Base-by-base conservation (phyloP, 2,113 vertebrate genomes). In the Mustelus asterias region DNA sequence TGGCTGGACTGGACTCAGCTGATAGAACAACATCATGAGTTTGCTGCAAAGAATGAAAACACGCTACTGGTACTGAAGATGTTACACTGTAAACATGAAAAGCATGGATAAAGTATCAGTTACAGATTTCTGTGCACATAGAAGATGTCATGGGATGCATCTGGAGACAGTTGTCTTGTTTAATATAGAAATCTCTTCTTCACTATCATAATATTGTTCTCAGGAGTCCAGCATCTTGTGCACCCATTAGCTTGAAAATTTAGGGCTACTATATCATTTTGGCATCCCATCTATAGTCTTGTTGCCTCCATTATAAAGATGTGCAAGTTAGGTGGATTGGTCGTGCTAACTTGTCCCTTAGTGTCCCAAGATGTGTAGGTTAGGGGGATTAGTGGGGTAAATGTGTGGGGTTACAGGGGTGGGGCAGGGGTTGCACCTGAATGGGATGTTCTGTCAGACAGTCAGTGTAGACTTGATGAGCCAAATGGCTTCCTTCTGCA, bases 1-100 rank as follows among this genome's bases (percentile, higher is more conserved):
- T 76, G 94, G 94, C 44, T 72, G 94, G 41, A 18, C 67, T 72
- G 41, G 44, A 72, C 44, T 94, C n/a, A 22, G 88, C 26, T 86
- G 92, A 69, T 69, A 22, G 89, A 93, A 65, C 94, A 95, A 72
- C 65, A 54, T 95, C 93, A 95, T 95, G 41, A 69, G 92, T 67
- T 93, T 69, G 14, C n/a, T 37, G 8, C 92, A 94, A 65, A 94
- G 63, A 70, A 95, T 48, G 67, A 95, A 95, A 95, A 69, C 93
- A 95, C 29, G 41, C 22, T 95, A 72, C 41, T 72, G 41, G 41
- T 72, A 72, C 41, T 72, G 41, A 70, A 95, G 70, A 94, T 67
- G 37, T n/a, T 41, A 67, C 90, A 67, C 37, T 2, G 63, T 67
- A 33, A n/a, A 41, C 9, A 14, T 70, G 65, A 48, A 94, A 70